Evolutionary conservation across 2,113 vertebrate species (phyloP), one percentile per base, ranked within the genome.

Genomic region (Oceanites oceanicus): DNA sequence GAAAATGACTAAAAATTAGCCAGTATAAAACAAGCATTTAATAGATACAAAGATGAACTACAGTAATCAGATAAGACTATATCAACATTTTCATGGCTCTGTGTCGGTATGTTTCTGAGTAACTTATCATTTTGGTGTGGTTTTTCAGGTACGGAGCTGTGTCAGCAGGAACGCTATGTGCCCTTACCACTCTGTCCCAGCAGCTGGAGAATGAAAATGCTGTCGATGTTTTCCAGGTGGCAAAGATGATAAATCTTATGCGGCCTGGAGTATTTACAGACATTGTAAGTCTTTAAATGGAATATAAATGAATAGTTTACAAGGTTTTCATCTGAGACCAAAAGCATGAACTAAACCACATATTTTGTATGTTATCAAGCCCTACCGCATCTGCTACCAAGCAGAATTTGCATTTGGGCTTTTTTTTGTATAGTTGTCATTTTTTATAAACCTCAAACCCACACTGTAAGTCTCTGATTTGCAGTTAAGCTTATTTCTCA

Each of bases 161-260:
- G 96, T 99, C 99, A 75, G 99, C 99, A 0, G 99, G 99, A 97
- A 99, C 98, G 94, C 96, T 99, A 20, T 99, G 99, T 96, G 99
- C 99, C 92, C 99, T 99, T 96, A 99, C 99, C 96, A 99, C 99
- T 61, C 98, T 99, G 96, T 99, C 99, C 83, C 99, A 99, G 97
- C 99, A 99, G 96, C 98, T 99, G 96, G 99, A 99, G 97, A 99
- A 98, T 29, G 99, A 99, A 96, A 99, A 99, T 18, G 98, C 99
- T 40, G 99, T 99, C 27, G 99, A 99, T 97, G 99, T 99, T 96
- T 99, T 99, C 98, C 99, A 99, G 98, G 99, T 99, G 98, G 99
- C 99, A 84, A 99, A 99, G 98, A 99, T 99, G 99, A 99, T 99
- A 97, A 99, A 99, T 98, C 99, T 99, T 34, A 99, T 99, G 99